A percentile compares a stretch with the other conserved stretches of the same genome.
Evolutionary conservation across 2,888 invertebrate species (phyloP).

Genomic region (Myopa tessellatipennis): DNA sequence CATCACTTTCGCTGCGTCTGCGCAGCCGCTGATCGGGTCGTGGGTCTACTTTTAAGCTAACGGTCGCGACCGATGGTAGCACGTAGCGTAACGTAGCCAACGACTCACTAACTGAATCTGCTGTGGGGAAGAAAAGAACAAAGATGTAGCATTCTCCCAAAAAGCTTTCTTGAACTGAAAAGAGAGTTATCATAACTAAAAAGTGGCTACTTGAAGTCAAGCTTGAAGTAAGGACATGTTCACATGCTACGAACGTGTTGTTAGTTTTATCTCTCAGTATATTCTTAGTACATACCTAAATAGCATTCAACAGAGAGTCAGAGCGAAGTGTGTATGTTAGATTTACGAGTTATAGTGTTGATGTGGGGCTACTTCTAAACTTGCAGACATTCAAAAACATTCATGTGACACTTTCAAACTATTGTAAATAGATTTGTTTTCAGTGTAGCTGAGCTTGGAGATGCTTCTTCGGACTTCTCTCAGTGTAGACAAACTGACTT

Average conservation of each 20-base stretch:
- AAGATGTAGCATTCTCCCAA: neutral
- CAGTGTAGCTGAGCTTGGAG: too few species aligned
- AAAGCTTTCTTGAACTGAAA: neutral
- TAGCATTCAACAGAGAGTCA: too few species aligned
- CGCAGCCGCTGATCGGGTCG: slow-evolving; percentile 67
- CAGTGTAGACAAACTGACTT: too few species aligned
- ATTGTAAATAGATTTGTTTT: too few species aligned
- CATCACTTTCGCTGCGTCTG: slow-evolving; percentile 75
- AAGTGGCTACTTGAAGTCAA: neutral
- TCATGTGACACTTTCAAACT: too few species aligned
- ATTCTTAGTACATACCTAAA: too few species aligned
- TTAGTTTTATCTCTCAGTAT: neutral
- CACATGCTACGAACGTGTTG: neutral
- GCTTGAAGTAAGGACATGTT: neutral
- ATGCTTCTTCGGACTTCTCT: too few species aligned
- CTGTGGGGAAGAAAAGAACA: slow-evolving; percentile 46
- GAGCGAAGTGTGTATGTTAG: too few species aligned
- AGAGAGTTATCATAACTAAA: neutral
- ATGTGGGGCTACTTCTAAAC: too few species aligned
- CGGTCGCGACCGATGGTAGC: slow-evolving; percentile 49
- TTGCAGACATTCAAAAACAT: too few species aligned
- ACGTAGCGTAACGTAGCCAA: slow-evolving; percentile 42
- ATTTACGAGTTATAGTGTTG: too few species aligned
- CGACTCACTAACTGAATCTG: slow-evolving; percentile 62
- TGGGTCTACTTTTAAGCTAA: slow-evolving; percentile 50